Conservation (phyloP, 2,113 vertebrate species). For the Caretta caretta region DNA sequence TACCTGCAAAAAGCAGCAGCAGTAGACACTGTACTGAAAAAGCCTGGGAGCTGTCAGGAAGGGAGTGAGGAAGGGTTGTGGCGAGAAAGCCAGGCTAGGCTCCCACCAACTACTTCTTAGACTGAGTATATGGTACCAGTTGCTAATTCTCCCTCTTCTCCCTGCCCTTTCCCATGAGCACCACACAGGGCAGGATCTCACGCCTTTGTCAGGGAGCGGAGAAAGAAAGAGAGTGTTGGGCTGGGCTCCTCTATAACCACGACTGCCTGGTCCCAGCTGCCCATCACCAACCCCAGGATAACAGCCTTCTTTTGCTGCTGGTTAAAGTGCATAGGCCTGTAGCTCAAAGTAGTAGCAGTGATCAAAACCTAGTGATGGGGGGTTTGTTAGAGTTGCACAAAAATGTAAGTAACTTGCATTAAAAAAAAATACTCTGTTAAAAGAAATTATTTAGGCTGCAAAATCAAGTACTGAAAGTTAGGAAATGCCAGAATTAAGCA, state of each 20-base stretch:
- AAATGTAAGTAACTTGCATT: not conserved
- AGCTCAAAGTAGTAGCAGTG: not conserved
- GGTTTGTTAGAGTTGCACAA: not conserved
- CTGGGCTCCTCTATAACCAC: not conserved
- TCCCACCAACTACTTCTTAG: not conserved
- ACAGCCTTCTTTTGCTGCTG: not conserved
- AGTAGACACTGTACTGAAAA: not conserved
- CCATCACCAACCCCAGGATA: not conserved
- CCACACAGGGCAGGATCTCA: not conserved
- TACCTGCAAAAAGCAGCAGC: constrained; percentile 48
- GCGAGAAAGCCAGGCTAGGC: not conserved
- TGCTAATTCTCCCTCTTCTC: fast-evolving
- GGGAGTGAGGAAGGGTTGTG: not conserved
- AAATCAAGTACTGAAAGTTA: not conserved
- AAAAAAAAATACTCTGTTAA: not conserved
- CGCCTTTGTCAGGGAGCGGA: not conserved
- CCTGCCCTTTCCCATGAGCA: not conserved
- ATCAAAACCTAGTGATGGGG: not conserved
- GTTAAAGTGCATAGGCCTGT: not conserved
- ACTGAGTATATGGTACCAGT: fast-evolving
- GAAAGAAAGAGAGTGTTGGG: not conserved
- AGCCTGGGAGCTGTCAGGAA: not conserved
- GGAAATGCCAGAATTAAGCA: not conserved
- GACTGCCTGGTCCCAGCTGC: not conserved
- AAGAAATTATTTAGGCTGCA: not conserved